Base-by-base conservation (phyloP, 2,797 vertebrate species). In the Botia kubotai region DNA sequence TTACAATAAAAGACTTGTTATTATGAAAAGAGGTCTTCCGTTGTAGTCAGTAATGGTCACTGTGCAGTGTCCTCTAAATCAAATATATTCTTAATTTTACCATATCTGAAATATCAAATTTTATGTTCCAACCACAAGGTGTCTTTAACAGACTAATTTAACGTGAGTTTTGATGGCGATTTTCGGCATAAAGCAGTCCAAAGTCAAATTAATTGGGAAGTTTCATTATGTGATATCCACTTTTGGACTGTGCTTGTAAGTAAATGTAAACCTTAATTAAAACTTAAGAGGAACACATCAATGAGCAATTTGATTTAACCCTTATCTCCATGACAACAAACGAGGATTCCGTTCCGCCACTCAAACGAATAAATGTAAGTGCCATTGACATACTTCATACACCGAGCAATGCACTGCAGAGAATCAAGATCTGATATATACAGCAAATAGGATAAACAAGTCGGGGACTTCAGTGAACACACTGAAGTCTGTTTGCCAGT, bases 301-400 rank as follows among this genome's bases (percentile, higher is more conserved):
- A 50, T 75, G 11, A 21, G 23, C 21, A 11, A 72, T 72, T 80
- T 83, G 36, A 75, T 68, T 75, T 58, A 55, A 48, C 17, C 53
- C 68, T 81, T 8, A 43, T 88, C 72, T 81, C 85, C 85, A 86
- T 85, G 87, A 78, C 83, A 83, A 86, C 77, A 70, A 69, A 65
- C 53, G 46, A 79, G 72, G 57, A 81, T 55, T 76, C 53, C 67
- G 48, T 79, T 65, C 72, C 48, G 29, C 16, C 50, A 43, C 14
- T 36, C 43, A 10, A 71, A 58, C 16, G 14, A 71, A 82, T 67
- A 71, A 82, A 70, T 29, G 23, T 72, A 11, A 76, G 21, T 52
- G 58, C 48, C 17, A 70, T 81, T 84, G 55, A 78, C 52, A 68
- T 58, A 23, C 63, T 81, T 80, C 53, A 80, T 66, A 58, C 36